Evolutionary conservation across 2,113 vertebrate genomes (phyloP), one percentile per base, ranked within the genome.

Genomic region (Regulus satrapa): DNA sequence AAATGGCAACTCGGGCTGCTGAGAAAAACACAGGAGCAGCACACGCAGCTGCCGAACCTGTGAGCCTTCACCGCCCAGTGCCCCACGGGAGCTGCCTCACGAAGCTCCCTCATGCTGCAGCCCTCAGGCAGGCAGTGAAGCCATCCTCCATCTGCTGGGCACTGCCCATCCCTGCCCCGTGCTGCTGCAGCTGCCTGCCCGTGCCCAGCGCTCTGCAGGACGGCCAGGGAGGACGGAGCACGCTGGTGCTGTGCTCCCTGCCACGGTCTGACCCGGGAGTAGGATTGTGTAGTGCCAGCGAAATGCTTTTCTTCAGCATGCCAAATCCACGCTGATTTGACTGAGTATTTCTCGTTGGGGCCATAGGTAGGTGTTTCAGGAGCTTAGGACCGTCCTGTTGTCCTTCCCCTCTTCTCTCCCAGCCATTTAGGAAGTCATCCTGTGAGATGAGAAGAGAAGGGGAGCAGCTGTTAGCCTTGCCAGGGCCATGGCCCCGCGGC

Each of bases 351-450:
- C 29, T 75, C 28, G 54, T 3, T 72, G 52, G 52, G 93, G 56
- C 46, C 24, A 3, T 5, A 68, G 52, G 59, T 14, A 59, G 78
- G 43, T 7, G 7, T 73, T 77, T 75, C 43, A 78, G 52, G 63
- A 87, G 32, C 71, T 62, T 21, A 41, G 78, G 67, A 85, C 77
- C 55, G 40, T 49, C 56, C 66, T 79, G 56, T 52, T 88, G 74
- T 59, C 56, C 61, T 66, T 94, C 31, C 77, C 45, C 43, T 94
- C 40, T 92, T 89, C 41, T 88, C 71, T 95, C 92, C 67, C 49
- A 89, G 84, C 46, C 34, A 14, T 87, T 64, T 10, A 69, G 72
- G 94, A 94, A 62, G 68, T 89, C 73, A 81, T 74, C 63, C 73
- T 0, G 5, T 84, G 90, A 93, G 68, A 73, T 84, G 71, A 81